Evolutionary conservation across 2,888 invertebrate genomes (phyloP).

Genomic region (Choristoneura rosaceana): DNA sequence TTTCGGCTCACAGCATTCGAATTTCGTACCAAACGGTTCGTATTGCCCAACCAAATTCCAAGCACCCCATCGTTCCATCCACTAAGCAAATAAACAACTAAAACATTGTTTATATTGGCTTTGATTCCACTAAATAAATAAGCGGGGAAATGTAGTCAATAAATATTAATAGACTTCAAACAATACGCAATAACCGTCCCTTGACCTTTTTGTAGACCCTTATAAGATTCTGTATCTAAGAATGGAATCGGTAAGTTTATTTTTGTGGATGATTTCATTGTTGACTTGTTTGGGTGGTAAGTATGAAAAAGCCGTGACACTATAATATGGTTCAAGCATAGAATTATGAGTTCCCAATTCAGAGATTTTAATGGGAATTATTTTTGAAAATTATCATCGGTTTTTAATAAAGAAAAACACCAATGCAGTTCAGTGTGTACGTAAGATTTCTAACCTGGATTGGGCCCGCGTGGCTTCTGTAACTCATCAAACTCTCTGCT

Average conservation of each 20-base stretch:
- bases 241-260: not conserved
- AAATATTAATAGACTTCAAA: conserved; percentile 21
- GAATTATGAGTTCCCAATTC: no score
- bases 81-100: conserved; percentile 42
- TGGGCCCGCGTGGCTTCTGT: no score
- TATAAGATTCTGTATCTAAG: conserved; percentile 6
- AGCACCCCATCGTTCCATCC: conserved; percentile 38
- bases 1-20: conserved; percentile 39
- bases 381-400: no score
- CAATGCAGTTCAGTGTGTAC: no score
- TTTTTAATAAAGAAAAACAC: no score
- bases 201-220: conserved; percentile 18
- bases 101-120: conserved; percentile 40
- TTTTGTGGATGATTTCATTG: not conserved
- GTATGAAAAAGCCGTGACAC: not conserved
- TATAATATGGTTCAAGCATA: no score
- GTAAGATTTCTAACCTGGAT: no score
- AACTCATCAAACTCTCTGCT: no score
- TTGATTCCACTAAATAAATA: conserved; percentile 28
- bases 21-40: conserved; percentile 32
- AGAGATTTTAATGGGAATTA: no score
- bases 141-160: conserved; percentile 19
- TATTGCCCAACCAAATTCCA: conserved; percentile 45
- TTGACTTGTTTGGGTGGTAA: not conserved
- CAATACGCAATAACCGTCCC: conserved; percentile 16